Evolutionary conservation across 2,888 invertebrate genomes (phyloP), one percentile per base, ranked within the genome.

Genomic region (Standfussiana lucernea): DNA sequence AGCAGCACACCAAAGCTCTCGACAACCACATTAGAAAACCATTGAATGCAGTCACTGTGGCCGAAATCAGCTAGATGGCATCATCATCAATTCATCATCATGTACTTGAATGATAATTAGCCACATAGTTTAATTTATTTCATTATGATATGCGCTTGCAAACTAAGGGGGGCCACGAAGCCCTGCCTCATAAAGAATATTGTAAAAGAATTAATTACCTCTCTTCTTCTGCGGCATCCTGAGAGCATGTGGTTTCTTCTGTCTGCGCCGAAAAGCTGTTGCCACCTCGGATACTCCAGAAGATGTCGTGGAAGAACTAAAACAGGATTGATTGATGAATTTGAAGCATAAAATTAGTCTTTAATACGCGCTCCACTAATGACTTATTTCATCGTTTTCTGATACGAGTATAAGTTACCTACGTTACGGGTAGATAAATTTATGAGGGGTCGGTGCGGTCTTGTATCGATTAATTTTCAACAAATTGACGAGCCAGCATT

Each of bases 211-310:
- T 13, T 7, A 59, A 50, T 72, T 35, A 95, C 96, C 96, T 92
- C 96, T 89, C 84, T 95, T 96, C 86, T 96, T 96, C 80, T 96
- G 96, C 0, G 96, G 94, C 95, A 96, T 95, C 78, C 94, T 92
- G 1, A 96, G 89, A 2, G 95, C 96, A 75, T 96, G 95, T 0
- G 96, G 94, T 80, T 95, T 96, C 89, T 95, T 96, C 78, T 95
- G 96, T 3, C 96, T 90, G 2, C 96, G 93, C 15, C 96, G 93
- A 35, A 96, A 84, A 0, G 96, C 95, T 11, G 95, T 93, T 5
- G 96, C 94, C 50, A 95, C 94, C 85, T 97, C 96, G 0, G 96
- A 96, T 40, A 96, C 94, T 13, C 95, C 96, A 0, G 96, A 96
- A 0, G 96, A 96, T 7, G 95, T 92, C 2, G 95, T 95, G 2